Evolutionary conservation across 2,113 vertebrate genomes (phyloP).

Genomic region (Phyllostomus discolor): DNA sequence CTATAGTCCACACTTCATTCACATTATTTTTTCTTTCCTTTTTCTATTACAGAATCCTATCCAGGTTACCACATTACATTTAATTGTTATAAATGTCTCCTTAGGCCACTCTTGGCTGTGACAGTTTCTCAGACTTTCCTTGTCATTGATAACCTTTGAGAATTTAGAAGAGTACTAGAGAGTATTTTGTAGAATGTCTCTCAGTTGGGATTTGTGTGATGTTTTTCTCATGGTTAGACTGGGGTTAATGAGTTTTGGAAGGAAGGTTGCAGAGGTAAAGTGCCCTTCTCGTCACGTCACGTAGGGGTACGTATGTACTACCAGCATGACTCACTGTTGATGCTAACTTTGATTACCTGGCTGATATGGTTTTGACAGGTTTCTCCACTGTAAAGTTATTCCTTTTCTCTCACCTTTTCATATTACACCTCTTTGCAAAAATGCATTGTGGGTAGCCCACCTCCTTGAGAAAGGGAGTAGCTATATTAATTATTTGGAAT

Average conservation of each 20-base stretch:
- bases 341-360: not conserved
- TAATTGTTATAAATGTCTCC: not conserved
- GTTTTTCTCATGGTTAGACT: not conserved
- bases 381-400: not conserved
- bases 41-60: not conserved
- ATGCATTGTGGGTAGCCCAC: not conserved
- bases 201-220: not conserved
- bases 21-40: not conserved
- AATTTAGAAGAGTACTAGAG: not conserved
- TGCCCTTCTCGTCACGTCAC: not conserved
- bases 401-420: not conserved
- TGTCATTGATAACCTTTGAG: not conserved
- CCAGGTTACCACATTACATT: not conserved
- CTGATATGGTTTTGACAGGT: not conserved
- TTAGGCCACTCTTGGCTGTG: not conserved
- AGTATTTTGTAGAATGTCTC: not conserved
- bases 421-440: not conserved
- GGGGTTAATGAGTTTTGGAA: not conserved
- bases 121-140: not conserved
- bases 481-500: not conserved
- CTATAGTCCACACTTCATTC: not conserved
- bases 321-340: no score
- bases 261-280: not conserved
- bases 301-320: fast-evolving
- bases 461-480: not conserved